Base-by-base conservation (phyloP, 2,888 invertebrate genomes). In the Drosophila eohydei region DNA sequence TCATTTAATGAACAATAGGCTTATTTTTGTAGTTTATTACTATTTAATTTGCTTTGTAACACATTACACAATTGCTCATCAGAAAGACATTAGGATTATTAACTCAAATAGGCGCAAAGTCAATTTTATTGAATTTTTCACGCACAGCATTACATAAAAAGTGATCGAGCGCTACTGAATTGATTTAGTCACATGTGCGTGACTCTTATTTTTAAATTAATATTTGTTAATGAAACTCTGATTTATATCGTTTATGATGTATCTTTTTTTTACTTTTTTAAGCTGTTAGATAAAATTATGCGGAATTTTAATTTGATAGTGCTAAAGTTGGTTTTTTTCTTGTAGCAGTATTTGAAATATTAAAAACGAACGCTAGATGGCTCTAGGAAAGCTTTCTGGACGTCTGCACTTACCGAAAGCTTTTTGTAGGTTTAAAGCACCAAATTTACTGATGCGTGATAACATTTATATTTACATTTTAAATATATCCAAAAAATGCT, bases 61-160 rank as follows among this genome's bases (percentile, higher is more conserved):
- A 50, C 7, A 50, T 16, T 50, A 16, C 50, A 50, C 3, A 50
- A 16, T 9, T 26, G 50, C 2, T 62, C 75, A 78, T 75, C 61
- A 74, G 44, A 76, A 80, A 80, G 40, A 41, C 79, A 79, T 80
- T 74, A 76, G 68, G 71, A 16, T 2, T 26, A 52, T 36, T 36
- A 12, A 2, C 34, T 34, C 0, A 21, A 34, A 21, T 58, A 38
- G 34, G 46, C 26, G 50, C 14, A 14, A 16, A 32, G 16, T 11
- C 4, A 3, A 16, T 11, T 50, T 16, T 7, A 34, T 34, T 32
- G 16, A 11, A 48, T 48, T 68, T 11, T 58, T n/a, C 34, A 66
- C 68, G 38, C 65, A 30, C 0, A 9, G 36, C 36, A 26, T 26
- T 36, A n/a, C 36, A 26, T 12, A 32, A 40, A 32, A 16, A 30